These are phyloP conservation scores for Anolis apletophallus DNA, from an alignment of 2,797 vertebrate species.

Conservation along the genomic window DNA sequence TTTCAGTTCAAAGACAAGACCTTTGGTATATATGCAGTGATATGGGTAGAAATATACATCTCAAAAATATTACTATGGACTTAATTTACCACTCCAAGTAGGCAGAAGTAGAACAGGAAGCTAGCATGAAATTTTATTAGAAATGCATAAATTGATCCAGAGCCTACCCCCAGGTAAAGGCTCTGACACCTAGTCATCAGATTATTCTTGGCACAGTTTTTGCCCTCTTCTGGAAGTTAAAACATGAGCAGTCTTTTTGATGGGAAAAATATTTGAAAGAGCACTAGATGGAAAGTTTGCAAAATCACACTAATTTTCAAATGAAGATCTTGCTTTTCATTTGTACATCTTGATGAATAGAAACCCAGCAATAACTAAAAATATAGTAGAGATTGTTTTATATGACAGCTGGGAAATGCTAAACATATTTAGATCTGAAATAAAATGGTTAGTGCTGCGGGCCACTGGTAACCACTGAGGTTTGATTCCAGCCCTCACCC, in stretches of 20 bases:
- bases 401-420: neutral
- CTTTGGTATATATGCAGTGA: too few species aligned
- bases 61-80: neutral
- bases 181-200: neutral
- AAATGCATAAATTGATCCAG: neutral
- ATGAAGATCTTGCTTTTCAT: neutral
- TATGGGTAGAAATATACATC: too few species aligned
- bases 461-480: too few species aligned
- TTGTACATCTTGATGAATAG: neutral
- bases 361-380: neutral
- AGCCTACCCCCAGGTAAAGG: neutral
- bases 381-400: neutral
- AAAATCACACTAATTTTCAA: neutral
- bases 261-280: neutral
- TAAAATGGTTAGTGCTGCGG: neutral
- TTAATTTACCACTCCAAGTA: neutral
- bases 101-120: neutral
- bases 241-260: neutral
- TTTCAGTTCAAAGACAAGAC: neutral
- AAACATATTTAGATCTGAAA: neutral
- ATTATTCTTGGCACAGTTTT: too few species aligned
- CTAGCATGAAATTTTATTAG: conserved; percentile 2
- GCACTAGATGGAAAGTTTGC: neutral
- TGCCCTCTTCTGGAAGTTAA: neutral
- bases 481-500: too few species aligned